Evolutionary conservation across 2,888 invertebrate species (phyloP).

Genomic region (Leptogaster cylindrica): DNA sequence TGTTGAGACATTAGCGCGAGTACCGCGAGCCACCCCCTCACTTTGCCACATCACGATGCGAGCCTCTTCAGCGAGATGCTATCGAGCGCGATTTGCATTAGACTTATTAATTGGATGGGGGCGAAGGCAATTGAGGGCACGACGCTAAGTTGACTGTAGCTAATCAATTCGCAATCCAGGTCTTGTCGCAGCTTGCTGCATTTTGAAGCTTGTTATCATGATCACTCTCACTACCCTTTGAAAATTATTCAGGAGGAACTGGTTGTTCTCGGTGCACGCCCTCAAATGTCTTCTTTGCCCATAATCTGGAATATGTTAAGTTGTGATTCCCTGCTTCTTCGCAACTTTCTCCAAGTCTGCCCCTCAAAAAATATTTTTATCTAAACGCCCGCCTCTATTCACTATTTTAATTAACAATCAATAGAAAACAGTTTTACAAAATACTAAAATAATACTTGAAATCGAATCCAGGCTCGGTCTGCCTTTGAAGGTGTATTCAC

Average conservation of each 20-base stretch:
- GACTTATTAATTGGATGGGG: slow-evolving; percentile 28
- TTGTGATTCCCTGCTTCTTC: background rate
- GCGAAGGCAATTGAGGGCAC: slow-evolving; percentile 30
- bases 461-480: too few species aligned
- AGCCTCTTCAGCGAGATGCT: too few species aligned
- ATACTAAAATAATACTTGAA: slow-evolving; percentile 17
- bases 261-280: background rate
- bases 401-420: too few species aligned
- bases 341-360: slow-evolving; percentile 16
- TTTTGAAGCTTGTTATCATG: slow-evolving; percentile 33
- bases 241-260: slow-evolving; percentile 16
- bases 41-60: background rate
- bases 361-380: slow-evolving; percentile 14
- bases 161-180: slow-evolving; percentile 19
- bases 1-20: slow-evolving; percentile 40
- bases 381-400: too few species aligned
- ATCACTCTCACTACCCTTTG: slow-evolving; percentile 8
- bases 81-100: slow-evolving; percentile 13
- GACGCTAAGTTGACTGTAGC: slow-evolving; percentile 7
- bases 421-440: background rate
- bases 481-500: background rate
- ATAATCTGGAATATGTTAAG: slow-evolving; percentile 26
- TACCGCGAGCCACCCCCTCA: background rate
- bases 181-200: slow-evolving; percentile 14
- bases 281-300: slow-evolving; percentile 28